Percentiles rank a stretch among this genome's conserved stretches.
Evolutionary conservation across 23 tunicate species (phyloP).

Genomic region (Botrylloides violaceus): DNA sequence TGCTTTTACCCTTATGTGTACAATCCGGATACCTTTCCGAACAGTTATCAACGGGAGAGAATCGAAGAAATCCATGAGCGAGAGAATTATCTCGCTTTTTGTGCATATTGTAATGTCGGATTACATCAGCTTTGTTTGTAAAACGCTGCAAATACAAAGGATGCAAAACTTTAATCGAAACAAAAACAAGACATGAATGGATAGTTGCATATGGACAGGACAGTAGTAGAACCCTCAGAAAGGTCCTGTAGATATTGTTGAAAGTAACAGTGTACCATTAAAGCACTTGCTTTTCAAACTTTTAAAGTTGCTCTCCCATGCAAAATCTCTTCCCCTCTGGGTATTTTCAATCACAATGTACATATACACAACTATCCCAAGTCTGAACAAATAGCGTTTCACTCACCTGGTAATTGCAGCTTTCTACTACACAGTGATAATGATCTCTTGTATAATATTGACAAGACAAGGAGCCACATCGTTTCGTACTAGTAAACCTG

Average conservation of each 20-base stretch:
- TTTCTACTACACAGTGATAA: constrained; percentile 84
- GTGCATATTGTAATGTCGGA: constrained; percentile 94
- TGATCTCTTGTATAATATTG: constrained; percentile 82
- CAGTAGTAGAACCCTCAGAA: no score
- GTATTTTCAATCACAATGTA: no score
- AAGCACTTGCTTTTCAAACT: no score
- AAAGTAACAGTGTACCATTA: no score
- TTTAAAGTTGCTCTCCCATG: no score
- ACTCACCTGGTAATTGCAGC: constrained; percentile 78
- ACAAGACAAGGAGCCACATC: constrained; percentile 49
- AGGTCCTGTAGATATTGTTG: no score
- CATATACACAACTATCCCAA: no score
- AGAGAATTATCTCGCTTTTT: constrained; percentile 85
- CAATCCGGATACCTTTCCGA: constrained; percentile 44
- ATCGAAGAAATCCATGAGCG: constrained; percentile 84
- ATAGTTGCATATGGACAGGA: no score
- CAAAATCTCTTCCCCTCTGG: no score
- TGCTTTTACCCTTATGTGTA: constrained; percentile 70
- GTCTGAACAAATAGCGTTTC: no score
- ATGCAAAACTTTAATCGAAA: background rate
- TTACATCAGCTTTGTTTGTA: constrained; percentile 89
- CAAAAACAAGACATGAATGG: no score
- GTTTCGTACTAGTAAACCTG: constrained; percentile 38
- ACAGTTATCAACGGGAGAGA: constrained; percentile 77
- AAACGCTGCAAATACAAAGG: constrained; percentile 45